Base-by-base conservation (phyloP, 2,797 vertebrate species). In the Sparidentex hasta region DNA sequence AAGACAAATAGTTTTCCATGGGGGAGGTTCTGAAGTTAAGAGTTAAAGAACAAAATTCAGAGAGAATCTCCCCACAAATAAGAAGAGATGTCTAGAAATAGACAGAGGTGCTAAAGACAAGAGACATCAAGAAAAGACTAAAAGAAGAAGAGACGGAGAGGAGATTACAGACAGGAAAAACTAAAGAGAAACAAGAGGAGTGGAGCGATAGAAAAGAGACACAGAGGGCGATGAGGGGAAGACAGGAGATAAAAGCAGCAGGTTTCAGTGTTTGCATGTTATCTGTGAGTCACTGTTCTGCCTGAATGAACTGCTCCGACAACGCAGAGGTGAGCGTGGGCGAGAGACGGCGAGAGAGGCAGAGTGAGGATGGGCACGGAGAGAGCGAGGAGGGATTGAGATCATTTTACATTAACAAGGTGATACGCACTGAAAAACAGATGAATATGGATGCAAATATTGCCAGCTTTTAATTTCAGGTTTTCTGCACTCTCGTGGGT, bases 251-350 rank as follows among this genome's bases (percentile, higher is more conserved):
- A 25, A 46, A 78, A 69, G 48, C 62, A 54, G 69, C 75, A 68
- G 78, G 70, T 76, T 78, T 44, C 58, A 44, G 80, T 70, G 65
- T 80, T 73, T 70, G 70, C 47, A 44, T 55, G 62, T 70, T 50
- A 23, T 73, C 74, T 44, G 21, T 80, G 82, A 87, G 70, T 83
- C 80, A 78, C 69, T 23, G 59, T 48, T 74, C 66, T 23, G 80
- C 61, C 73, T 58, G 44, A 70, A 67, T 65, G 61, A 76, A 69
- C 50, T 1, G 38, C 52, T 50, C 47, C n/a, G 23, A 58, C 72
- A 67, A 55, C 44, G 56, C 27, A 0, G 62, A 80, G 82, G 62
- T 21, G 23, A 83, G 78, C 11, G 76, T 82, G 71, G 81, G 83
- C 52, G 73, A 74, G 66, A 7, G 43, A 0, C 27, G 57, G 56